Evolutionary conservation across 1,140 invertebrate genomes (phyloP).

Genomic region (Bombus huntii): DNA sequence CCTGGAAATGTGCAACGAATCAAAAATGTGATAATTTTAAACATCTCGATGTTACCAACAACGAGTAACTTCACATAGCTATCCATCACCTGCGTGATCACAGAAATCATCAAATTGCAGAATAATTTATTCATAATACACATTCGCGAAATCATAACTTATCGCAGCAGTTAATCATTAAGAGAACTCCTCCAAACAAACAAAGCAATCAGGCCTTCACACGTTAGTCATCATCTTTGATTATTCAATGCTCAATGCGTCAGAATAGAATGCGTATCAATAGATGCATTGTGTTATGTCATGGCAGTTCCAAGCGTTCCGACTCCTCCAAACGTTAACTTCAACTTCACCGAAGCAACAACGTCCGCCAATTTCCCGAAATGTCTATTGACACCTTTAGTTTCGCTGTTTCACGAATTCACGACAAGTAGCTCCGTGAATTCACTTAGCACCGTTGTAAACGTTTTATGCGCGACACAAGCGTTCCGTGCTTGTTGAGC

Average conservation of each 20-base stretch:
- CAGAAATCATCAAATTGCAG: not conserved
- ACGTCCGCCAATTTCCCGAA: not conserved
- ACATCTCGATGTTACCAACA: not conserved
- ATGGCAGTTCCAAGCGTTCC: not conserved
- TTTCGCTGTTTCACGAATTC: not conserved
- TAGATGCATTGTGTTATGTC: not conserved
- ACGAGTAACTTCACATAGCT: not conserved
- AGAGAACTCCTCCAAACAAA: not conserved
- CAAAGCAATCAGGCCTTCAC: not conserved
- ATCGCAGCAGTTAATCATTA: not conserved
- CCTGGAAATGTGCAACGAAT: too few species aligned
- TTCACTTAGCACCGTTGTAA: not conserved
- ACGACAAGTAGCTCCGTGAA: not conserved
- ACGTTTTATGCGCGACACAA: not conserved
- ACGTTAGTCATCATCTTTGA: not conserved
- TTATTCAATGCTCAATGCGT: not conserved
- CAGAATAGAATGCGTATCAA: not conserved
- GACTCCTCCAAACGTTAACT: not conserved
- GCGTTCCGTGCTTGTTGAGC: not conserved
- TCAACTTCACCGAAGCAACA: not conserved
- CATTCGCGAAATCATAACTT: not conserved
- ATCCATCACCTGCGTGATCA: too few species aligned
- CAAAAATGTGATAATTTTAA: too few species aligned
- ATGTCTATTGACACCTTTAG: not conserved
- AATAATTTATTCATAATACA: not conserved